These are phyloP conservation scores for Hyperoplus lanceolatus DNA, from an alignment of 2,797 vertebrate species.

Conservation along the genomic window DNA sequence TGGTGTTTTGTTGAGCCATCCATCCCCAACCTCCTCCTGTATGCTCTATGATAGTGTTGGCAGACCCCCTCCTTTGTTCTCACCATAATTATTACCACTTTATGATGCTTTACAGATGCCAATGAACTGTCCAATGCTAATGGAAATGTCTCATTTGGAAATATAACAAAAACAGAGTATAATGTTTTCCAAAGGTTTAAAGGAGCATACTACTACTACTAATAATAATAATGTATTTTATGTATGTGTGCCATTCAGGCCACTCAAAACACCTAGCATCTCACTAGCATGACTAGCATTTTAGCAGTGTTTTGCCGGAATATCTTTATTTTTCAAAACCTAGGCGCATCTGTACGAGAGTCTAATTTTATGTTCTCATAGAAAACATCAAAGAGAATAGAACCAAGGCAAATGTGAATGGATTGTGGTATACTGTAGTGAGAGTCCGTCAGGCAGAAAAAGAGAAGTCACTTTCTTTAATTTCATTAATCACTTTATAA, in stretches of 20 bases:
- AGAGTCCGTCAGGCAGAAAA: not conserved
- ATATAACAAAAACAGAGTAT: not conserved
- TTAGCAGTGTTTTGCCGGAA: not conserved
- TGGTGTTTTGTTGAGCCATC: no score
- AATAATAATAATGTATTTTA: no score
- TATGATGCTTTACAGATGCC: no score
- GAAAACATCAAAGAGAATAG: not conserved
- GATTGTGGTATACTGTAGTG: not conserved
- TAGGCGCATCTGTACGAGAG: not conserved
- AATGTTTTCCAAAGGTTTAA: not conserved
- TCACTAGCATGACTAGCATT: no score
- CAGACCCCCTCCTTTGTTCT: no score
- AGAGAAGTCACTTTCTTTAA: conserved; percentile 8
- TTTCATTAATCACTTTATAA: conserved; percentile 27
- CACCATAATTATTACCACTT: no score
- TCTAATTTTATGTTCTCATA: not conserved
- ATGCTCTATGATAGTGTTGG: no score
- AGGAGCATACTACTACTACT: no score
- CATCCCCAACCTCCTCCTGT: no score
- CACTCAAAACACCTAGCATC: no score
- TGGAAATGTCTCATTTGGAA: no score
- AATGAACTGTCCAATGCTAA: not conserved
- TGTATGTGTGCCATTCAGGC: no score
- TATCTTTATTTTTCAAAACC: not conserved
- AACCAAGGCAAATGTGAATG: conserved; percentile 1